phyloP scores from a whole-genome alignment of 2,888 invertebrate genomes.

The Kuschelorhynchus macadamiae region DNA sequence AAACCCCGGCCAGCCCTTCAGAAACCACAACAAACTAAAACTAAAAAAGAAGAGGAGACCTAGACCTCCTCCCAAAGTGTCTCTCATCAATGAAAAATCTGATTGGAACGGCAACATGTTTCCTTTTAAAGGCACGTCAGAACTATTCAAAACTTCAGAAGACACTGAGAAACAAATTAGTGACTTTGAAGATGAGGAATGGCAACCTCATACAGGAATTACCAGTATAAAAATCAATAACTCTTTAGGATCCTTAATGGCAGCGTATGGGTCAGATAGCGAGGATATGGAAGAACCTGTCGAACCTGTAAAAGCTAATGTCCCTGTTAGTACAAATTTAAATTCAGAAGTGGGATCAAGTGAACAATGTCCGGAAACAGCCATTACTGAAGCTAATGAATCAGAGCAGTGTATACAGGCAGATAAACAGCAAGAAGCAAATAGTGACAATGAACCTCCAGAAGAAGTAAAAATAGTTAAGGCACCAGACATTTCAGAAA shows the following conservation, averaged over 20 bases:
- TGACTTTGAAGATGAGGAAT: conserved; percentile 65
- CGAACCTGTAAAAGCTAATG: not conserved
- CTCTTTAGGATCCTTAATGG: conserved; percentile 73
- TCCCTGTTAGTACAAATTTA: conserved; percentile 10
- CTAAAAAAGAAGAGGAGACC: conserved; percentile 35
- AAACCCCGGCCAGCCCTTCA: conserved; percentile 14
- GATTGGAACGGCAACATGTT: conserved; percentile 66
- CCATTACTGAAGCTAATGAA: not conserved
- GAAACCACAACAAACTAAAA: conserved; percentile 30
- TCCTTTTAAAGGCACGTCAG: conserved; percentile 65
- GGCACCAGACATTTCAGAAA: conserved; percentile 42
- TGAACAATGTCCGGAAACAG: not conserved
- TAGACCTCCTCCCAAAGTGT: conserved; percentile 51
- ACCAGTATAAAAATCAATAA: conserved; percentile 67
- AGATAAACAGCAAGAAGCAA: not conserved
- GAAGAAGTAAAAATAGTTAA: conserved; percentile 69
- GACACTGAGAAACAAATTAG: conserved; percentile 58
- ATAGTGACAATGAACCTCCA: conserved; percentile 70
- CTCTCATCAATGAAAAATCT: conserved; percentile 63
- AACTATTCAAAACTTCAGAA: conserved; percentile 54
- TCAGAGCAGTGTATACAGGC: not conserved
- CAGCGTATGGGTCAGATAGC: conserved; percentile 72
- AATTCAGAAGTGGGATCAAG: not conserved
- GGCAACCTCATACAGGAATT: conserved; percentile 51
- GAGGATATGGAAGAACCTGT: conserved; percentile 53